phyloP scores from a whole-genome alignment of 2,888 invertebrate genomes.

The Molanna angustata region DNA sequence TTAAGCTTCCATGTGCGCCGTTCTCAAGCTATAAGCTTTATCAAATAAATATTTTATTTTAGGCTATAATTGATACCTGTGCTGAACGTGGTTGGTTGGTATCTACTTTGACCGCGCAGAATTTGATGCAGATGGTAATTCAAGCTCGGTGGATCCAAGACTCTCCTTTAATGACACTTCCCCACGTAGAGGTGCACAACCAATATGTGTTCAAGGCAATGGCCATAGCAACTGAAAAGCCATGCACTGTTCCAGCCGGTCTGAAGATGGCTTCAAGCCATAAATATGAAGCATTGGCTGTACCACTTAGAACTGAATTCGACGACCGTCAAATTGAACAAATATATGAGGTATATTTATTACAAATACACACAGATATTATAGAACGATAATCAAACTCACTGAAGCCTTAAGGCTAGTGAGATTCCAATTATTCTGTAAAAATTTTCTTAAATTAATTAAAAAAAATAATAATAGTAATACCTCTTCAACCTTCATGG shows the following conservation, averaged over 20 bases:
- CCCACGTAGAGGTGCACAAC: slow-evolving; percentile 67
- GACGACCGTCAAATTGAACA: slow-evolving; percentile 68
- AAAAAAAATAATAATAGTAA: neutral
- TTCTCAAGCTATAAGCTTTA: too few species aligned
- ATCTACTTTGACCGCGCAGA: slow-evolving; percentile 73
- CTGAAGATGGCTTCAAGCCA: slow-evolving; percentile 54
- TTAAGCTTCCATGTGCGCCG: too few species aligned
- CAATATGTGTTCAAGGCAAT: slow-evolving; percentile 58
- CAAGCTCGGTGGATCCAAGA: slow-evolving; percentile 88
- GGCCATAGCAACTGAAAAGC: slow-evolving; percentile 43
- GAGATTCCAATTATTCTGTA: neutral
- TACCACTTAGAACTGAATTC: slow-evolving; percentile 62
- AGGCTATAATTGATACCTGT: slow-evolving; percentile 95
- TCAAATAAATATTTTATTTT: too few species aligned
- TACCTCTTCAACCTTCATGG: too few species aligned
- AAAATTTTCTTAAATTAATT: neutral
- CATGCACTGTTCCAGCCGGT: slow-evolving; percentile 55
- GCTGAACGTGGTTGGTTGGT: slow-evolving; percentile 90
- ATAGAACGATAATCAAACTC: neutral
- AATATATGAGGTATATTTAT: slow-evolving; percentile 55
- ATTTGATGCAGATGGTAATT: slow-evolving; percentile 83
- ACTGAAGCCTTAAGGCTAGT: neutral
- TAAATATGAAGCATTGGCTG: slow-evolving; percentile 60
- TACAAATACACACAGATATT: slow-evolving; percentile 4
- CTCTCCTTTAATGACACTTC: slow-evolving; percentile 72